Evolutionary conservation across 2,888 invertebrate species (phyloP).

Genomic region (Sphecodes monilicornis): DNA sequence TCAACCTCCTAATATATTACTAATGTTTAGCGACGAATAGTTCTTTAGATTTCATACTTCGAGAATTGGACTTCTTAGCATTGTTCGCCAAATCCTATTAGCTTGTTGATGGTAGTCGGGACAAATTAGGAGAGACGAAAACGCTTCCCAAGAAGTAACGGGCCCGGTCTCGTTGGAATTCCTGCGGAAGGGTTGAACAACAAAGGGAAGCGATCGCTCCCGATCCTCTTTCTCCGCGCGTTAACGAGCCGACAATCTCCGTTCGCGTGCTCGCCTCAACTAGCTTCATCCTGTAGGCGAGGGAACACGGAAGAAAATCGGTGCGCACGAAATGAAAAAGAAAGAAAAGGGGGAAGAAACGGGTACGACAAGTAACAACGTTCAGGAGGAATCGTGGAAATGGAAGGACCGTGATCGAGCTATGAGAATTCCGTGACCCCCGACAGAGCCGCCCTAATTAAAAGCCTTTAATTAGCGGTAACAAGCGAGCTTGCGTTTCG

Average conservation of each 20-base stretch:
- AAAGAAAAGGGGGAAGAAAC: no score
- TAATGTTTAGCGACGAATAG: no score
- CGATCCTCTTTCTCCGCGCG: neutral
- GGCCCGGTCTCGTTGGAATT: neutral
- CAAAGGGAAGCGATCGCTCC: conserved; percentile 22
- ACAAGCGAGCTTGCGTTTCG: conserved; percentile 46
- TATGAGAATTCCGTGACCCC: conserved; percentile 67
- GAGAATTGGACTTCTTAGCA: no score
- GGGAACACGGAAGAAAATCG: conserved; percentile 24
- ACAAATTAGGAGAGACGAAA: conserved; percentile 11
- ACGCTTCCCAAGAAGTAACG: neutral
- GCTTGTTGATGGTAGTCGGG: neutral
- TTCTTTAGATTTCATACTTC: no score
- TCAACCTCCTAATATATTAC: no score
- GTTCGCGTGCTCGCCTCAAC: conserved; percentile 20
- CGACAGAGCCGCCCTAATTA: conserved; percentile 58
- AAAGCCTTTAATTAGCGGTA: conserved; percentile 65
- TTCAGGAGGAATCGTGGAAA: conserved; percentile 1
- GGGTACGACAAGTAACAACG: neutral
- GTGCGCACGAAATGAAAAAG: neutral
- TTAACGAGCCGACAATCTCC: conserved; percentile 17
- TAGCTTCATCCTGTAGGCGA: conserved; percentile 8
- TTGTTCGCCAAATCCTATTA: neutral
- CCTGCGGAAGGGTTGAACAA: neutral
- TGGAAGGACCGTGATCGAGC: conserved; percentile 11